Base-by-base conservation (phyloP, 2,113 vertebrate genomes). In the Xiphophorus couchianus region DNA sequence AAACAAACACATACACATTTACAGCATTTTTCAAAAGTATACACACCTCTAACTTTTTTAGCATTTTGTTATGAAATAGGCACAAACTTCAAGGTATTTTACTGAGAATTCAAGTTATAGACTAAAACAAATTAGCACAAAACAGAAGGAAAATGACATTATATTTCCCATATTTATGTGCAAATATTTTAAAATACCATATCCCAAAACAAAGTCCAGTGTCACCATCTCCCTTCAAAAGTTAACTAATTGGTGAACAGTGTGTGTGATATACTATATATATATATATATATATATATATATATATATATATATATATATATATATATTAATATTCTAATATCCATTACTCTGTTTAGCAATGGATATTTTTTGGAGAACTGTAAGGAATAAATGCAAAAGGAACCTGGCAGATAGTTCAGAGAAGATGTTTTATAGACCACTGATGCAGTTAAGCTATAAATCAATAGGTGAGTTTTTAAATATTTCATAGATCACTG, bases 1-100 rank as follows among this genome's bases (percentile, higher is more conserved):
- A 27, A 65, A 60, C 62, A 75, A 71, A 71, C 75, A 60, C 13
- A 71, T 73, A 61, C 44, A 58, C 42, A 69, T 31, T 73, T 30
- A 63, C 35, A 74, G 51, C 7, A 25, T 25, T 17, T 25, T 54
- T 0, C 51, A n/a, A 25, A 25, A 25, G 9, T n/a, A n/a, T 54
- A n/a, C 51, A 54, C 25, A 10, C 19, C 7, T 54, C 51, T 37
- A 37, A 37, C 35, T 35, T 35, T 35, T 9, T 54, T 9, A 54
- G 25, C 51, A 2, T 54, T 54, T n/a, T 54, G 6, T 2, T 25
- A 54, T 54, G 19, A 8, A 10, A 25, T 10, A 22, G 25, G 51
- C 5, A 3, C 13, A 15, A 48, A 48, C 17, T 19, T 48, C 5
- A 48, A 48, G 14, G 44, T 48, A 3, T 48, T 48, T 48, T 48